Percentiles rank a stretch among this genome's conserved stretches.
Conservation (phyloP, 2,797 vertebrate species). For the Platalea minor region DNA sequence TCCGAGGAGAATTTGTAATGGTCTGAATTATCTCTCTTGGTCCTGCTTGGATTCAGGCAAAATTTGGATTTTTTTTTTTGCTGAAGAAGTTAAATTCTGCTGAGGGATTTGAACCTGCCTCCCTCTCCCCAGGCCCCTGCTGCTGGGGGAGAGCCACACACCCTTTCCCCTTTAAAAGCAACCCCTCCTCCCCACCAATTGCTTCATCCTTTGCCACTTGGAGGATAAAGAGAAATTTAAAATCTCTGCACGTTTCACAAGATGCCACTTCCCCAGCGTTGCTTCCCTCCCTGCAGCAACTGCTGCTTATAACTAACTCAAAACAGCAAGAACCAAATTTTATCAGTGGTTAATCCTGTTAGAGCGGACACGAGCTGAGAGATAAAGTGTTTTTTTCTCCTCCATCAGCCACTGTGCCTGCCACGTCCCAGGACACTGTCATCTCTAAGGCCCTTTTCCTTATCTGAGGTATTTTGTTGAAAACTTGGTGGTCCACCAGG, state of each 20-base stretch:
- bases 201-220: background rate
- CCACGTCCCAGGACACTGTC: background rate
- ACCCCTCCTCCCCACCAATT: fast-evolving
- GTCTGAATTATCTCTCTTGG: background rate
- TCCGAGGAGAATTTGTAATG: background rate
- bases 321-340: background rate
- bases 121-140: background rate
- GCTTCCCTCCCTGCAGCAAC: background rate
- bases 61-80: background rate
- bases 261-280: background rate
- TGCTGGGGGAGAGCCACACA: background rate
- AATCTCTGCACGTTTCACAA: background rate
- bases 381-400: background rate
- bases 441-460: background rate
- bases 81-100: background rate
- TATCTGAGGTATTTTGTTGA: background rate
- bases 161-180: background rate
- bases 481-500: background rate
- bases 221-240: background rate
- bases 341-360: background rate
- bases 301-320: background rate
- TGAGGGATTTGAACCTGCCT: background rate
- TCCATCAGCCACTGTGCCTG: background rate
- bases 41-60: background rate
- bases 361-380: fast-evolving